Conservation (phyloP, 2,888 invertebrate genomes). For the Nysson spinosus region DNA sequence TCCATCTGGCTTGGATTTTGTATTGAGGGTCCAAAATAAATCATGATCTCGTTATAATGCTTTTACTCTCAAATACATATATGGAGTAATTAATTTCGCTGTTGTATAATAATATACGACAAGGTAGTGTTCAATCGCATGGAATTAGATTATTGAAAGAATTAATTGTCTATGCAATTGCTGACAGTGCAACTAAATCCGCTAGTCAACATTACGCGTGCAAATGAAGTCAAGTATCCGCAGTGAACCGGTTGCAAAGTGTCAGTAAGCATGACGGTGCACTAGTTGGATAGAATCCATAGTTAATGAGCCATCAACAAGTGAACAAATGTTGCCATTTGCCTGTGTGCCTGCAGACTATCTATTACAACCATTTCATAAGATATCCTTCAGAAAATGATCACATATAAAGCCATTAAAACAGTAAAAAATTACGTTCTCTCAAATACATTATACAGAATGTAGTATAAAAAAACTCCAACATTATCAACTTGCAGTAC, state of each 20-base stretch:
- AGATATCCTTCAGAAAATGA: no score
- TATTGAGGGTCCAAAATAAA: constrained; percentile 12
- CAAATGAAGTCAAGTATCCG: constrained; percentile 17
- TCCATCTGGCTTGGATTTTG: constrained; percentile 33
- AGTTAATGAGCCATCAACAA: constrained; percentile 31
- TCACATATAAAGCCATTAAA: no score
- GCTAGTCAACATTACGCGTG: constrained; percentile 2
- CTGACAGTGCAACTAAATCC: neutral
- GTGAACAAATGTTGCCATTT: neutral
- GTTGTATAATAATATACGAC: no score
- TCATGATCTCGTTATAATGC: constrained; percentile 18
- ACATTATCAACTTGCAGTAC: no score
- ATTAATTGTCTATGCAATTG: no score
- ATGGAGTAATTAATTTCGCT: neutral
- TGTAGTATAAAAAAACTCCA: no score
- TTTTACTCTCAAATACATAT: constrained; percentile 11
- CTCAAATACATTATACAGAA: no score
- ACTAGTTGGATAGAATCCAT: constrained; percentile 8
- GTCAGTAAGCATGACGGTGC: constrained; percentile 37
- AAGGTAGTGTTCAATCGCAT: no score
- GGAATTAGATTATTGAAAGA: no score
- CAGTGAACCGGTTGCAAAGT: constrained; percentile 5
- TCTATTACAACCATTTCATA: no score
- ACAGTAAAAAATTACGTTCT: no score
- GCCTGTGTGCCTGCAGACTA: no score